Percentiles rank a stretch among this genome's conserved stretches.
Conservation (phyloP, 2,888 invertebrate genomes). For the Rutpela maculata region DNA sequence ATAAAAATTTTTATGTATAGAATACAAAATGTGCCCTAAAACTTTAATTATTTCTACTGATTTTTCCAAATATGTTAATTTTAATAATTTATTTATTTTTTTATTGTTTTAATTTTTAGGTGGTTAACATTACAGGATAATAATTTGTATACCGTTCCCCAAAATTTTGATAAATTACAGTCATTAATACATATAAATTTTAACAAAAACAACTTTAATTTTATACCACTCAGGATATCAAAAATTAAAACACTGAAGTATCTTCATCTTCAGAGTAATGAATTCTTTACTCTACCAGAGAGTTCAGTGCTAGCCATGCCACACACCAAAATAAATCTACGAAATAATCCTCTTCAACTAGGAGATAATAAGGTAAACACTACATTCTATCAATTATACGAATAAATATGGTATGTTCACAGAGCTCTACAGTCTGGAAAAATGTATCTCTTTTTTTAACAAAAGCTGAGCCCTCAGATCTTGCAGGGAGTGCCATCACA, state of each 20-base stretch:
- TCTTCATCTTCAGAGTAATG: conserved; percentile 67
- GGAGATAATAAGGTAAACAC: conserved; percentile 59
- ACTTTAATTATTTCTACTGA: neutral
- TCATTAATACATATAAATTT: conserved; percentile 80
- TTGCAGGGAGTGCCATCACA: too few species aligned
- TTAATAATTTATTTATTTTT: neutral
- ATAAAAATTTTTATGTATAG: too few species aligned
- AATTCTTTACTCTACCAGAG: conserved; percentile 65
- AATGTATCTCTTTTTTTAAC: too few species aligned
- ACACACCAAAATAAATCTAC: conserved; percentile 68
- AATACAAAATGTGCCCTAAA: too few species aligned
- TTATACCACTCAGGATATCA: conserved; percentile 74
- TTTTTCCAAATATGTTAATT: neutral
- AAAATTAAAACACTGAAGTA: conserved; percentile 66
- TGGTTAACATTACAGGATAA: conserved; percentile 83
- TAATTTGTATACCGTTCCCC: conserved; percentile 76
- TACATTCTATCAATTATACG: neutral
- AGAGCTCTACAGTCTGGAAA: too few species aligned
- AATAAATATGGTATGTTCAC: neutral
- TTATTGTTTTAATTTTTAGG: conserved; percentile 69
- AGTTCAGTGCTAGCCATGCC: conserved; percentile 62
- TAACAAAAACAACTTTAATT: conserved; percentile 76
- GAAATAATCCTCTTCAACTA: conserved; percentile 65
- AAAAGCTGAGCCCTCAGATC: too few species aligned
- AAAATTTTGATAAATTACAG: conserved; percentile 75